Evolutionary conservation across 1,140 invertebrate species (phyloP).

Genomic region (Drosophila watanabei): DNA sequence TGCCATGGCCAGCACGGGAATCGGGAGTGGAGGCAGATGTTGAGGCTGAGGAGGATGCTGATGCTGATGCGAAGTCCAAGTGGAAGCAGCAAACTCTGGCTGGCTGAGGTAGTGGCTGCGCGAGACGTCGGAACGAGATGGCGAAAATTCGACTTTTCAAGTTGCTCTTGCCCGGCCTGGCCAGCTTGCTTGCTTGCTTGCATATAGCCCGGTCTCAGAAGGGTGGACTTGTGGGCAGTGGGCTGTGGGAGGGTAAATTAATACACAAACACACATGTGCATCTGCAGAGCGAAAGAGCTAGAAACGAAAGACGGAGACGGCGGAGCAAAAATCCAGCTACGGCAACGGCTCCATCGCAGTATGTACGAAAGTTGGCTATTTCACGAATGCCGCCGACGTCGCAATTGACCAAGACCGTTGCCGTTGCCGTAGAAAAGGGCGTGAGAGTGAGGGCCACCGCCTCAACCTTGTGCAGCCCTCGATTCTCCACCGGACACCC

Average conservation of each 20-base stretch:
- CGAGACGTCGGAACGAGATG: conserved; percentile 73
- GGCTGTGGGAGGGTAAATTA: conserved; percentile 73
- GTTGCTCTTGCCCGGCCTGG: conserved; percentile 58
- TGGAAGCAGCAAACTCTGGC: conserved; percentile 36
- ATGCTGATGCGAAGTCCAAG: conserved; percentile 59
- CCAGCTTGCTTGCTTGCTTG: conserved; percentile 50
- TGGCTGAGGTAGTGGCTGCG: conserved; percentile 56
- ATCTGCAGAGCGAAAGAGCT: conserved; percentile 50
- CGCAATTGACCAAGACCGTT: conserved; percentile 73
- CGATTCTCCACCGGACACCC: conserved; percentile 25
- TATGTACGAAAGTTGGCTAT: conserved; percentile 78
- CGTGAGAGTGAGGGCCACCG: conserved; percentile 24
- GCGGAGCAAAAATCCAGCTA: conserved; percentile 63
- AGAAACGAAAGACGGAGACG: conserved; percentile 39
- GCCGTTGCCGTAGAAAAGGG: conserved; percentile 32
- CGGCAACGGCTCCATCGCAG: conserved; percentile 33
- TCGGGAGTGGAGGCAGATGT: conserved; percentile 22
- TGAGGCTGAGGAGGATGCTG: conserved; percentile 45
- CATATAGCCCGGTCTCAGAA: conserved; percentile 52
- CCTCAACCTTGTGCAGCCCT: neutral
- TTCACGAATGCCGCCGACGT: conserved; percentile 76
- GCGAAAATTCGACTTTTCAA: conserved; percentile 83
- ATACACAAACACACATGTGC: conserved; percentile 80
- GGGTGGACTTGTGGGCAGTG: conserved; percentile 17
- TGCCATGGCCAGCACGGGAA: conserved; percentile 36